Conservation (phyloP, 2,113 vertebrate species). For the Trogon surrucura region DNA sequence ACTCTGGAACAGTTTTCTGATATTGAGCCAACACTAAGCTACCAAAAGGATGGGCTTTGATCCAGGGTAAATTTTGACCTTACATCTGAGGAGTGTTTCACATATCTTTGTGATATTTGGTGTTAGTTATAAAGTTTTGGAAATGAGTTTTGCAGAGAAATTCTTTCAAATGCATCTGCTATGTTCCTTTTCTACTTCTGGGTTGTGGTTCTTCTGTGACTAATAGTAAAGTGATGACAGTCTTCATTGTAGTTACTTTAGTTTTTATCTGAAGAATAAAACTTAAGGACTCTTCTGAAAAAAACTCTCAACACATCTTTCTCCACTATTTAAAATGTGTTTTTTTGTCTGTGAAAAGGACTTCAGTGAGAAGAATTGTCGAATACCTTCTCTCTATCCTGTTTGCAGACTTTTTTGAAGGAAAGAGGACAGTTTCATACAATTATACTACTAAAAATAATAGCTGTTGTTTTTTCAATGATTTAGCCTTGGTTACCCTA, state of each 20-base stretch:
- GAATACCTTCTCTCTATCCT: background rate
- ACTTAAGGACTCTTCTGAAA: background rate
- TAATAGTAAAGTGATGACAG: background rate
- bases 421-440: background rate
- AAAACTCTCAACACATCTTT: background rate
- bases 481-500: background rate
- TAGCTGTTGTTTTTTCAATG: accelerated
- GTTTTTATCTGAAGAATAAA: background rate
- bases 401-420: background rate
- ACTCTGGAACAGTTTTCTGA: background rate
- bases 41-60: background rate
- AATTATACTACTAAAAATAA: background rate
- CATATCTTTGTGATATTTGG: background rate
- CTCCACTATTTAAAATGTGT: background rate
- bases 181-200: background rate
- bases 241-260: background rate
- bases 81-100: background rate
- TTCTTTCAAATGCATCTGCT: background rate
- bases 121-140: background rate
- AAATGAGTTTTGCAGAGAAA: background rate
- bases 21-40: background rate
- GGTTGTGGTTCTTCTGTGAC: background rate
- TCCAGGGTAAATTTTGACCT: background rate
- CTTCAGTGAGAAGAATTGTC: background rate
- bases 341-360: background rate